These are phyloP conservation scores for Arenaria interpres DNA, from an alignment of 2,113 vertebrate species.

Conservation along the genomic window DNA sequence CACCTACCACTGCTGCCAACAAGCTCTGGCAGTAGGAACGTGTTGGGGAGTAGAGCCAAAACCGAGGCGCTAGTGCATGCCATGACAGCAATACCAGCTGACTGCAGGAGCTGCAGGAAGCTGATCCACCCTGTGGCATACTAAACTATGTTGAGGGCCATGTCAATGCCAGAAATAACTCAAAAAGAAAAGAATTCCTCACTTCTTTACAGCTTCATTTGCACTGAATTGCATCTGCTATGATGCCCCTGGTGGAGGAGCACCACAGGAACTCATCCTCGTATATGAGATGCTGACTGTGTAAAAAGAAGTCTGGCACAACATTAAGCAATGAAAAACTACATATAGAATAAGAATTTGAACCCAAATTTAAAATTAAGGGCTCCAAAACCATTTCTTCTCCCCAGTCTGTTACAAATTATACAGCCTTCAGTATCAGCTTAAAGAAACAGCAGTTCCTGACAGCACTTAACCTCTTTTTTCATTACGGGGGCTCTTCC, in stretches of 20 bases:
- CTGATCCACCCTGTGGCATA: neutral
- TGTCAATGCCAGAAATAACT: neutral
- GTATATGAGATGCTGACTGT: neutral
- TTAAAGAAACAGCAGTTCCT: neutral
- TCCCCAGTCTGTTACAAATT: neutral
- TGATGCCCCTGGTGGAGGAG: neutral
- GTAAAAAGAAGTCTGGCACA: neutral
- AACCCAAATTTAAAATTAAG: neutral
- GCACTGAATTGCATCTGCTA: neutral
- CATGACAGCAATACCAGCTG: neutral
- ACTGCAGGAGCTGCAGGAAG: neutral
- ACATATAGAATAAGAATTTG: neutral
- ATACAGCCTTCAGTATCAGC: neutral
- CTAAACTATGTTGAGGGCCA: neutral
- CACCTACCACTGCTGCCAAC: neutral
- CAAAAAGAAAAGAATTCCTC: neutral
- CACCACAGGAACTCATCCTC: neutral
- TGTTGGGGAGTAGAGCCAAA: neutral
- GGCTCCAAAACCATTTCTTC: neutral
- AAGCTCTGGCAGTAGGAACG: neutral
- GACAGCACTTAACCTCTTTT: neutral
- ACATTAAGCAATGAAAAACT: neutral
- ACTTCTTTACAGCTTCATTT: neutral
- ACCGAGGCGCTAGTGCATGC: neutral
- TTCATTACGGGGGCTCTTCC: constrained; percentile 16